A percentile compares a stretch with the other conserved stretches of the same genome.
Evolutionary conservation across 2,113 vertebrate genomes (phyloP).

Genomic region (Empidonax traillii): DNA sequence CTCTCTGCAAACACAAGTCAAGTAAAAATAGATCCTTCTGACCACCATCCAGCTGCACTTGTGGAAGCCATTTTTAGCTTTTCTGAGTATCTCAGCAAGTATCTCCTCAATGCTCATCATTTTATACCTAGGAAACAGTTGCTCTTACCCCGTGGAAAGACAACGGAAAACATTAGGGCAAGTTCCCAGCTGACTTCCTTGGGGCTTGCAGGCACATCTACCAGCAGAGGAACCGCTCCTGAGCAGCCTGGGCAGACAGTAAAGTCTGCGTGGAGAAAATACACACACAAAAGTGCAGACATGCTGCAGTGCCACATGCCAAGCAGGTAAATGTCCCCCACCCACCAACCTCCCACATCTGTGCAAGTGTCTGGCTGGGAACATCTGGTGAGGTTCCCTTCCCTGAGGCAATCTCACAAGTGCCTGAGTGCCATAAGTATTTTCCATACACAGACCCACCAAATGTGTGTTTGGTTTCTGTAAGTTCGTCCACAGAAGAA

Average conservation of each 20-base stretch:
- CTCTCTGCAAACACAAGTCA: constrained; percentile 22
- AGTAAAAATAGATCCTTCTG: constrained; percentile 54
- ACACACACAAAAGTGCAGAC: not conserved
- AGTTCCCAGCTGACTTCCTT: not conserved
- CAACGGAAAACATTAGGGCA: not conserved
- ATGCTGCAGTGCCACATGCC: not conserved
- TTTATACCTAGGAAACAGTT: not conserved
- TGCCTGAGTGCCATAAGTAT: not conserved
- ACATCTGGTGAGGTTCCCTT: not conserved
- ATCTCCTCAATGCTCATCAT: not conserved
- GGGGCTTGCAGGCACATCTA: not conserved
- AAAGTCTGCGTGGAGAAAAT: not conserved
- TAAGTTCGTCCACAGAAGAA: not conserved
- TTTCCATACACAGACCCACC: not conserved
- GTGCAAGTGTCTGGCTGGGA: not conserved
- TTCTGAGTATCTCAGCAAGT: not conserved
- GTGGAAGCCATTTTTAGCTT: not conserved
- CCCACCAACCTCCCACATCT: not conserved
- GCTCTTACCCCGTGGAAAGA: not conserved
- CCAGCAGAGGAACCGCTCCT: not conserved
- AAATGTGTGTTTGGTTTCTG: not conserved
- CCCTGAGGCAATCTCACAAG: not conserved
- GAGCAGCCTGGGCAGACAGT: not conserved
- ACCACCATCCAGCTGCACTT: constrained; percentile 31
- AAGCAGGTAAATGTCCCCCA: not conserved